Conservation (phyloP, 2,113 vertebrate species). For the Rhegmatorhina hoffmannsi region DNA sequence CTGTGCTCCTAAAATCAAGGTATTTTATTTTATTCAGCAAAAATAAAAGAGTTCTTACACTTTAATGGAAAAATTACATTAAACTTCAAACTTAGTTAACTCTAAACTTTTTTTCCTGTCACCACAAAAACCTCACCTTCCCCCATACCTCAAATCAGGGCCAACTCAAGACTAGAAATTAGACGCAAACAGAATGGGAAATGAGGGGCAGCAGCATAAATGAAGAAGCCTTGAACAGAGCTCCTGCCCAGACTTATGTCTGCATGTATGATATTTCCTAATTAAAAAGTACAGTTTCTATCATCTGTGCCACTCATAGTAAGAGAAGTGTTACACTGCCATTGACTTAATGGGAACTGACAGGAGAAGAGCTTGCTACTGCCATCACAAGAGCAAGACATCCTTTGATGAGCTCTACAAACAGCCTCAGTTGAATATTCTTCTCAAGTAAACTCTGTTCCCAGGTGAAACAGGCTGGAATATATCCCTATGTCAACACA, state of each 20-base stretch:
- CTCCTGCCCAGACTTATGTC: neutral
- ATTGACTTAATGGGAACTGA: slow-evolving; percentile 5
- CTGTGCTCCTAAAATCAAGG: neutral
- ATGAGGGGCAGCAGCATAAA: neutral
- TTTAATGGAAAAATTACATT: neutral
- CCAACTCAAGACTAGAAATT: neutral
- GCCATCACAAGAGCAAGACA: fast-evolving
- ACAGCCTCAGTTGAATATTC: neutral
- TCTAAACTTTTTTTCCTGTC: neutral
- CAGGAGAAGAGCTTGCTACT: neutral
- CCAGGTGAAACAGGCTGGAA: neutral
- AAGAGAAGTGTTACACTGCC: neutral
- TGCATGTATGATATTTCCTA: neutral
- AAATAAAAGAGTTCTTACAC: neutral
- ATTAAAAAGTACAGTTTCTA: neutral
- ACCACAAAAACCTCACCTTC: neutral
- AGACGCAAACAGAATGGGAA: neutral
- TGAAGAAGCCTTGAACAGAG: fast-evolving
- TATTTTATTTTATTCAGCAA: neutral
- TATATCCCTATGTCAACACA: neutral
- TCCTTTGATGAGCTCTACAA: slow-evolving; percentile 8
- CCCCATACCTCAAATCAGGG: neutral
- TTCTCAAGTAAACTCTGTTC: neutral
- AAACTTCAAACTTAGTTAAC: neutral
- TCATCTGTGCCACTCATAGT: neutral